These are phyloP conservation scores for Asbolus verrucosus DNA, from an alignment of 1,140 invertebrate genomes.

Conservation along the genomic window DNA sequence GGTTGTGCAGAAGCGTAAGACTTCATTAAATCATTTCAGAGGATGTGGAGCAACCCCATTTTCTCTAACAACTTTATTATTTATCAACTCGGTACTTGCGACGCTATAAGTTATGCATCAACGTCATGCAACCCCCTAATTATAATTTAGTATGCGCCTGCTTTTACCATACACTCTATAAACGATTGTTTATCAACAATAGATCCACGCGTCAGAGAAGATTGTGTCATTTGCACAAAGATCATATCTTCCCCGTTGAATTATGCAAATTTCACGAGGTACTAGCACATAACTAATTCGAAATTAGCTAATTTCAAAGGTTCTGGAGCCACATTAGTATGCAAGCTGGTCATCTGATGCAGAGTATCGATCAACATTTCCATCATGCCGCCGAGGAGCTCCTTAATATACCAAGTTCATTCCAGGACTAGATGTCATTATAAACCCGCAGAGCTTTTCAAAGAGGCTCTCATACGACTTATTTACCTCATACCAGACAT, in stretches of 20 bases:
- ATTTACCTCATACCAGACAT: constrained; percentile 25
- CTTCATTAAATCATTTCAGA: constrained; percentile 30
- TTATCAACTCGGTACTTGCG: constrained; percentile 27
- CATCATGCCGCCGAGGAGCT: constrained; percentile 4
- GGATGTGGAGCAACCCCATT: constrained; percentile 23
- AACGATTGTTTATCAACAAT: constrained; percentile 15
- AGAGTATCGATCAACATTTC: constrained; percentile 36
- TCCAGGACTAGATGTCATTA: constrained; percentile 25
- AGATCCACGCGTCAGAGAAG: constrained; percentile 3
- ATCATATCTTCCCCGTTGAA: background rate
- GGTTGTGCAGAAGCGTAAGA: constrained; percentile 3
- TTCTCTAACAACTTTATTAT: constrained; percentile 38
- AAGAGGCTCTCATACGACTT: constrained; percentile 28
- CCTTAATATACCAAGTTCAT: constrained; percentile 32
- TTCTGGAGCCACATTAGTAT: constrained; percentile 24
- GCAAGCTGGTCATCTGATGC: constrained; percentile 35
- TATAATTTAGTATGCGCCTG: constrained; percentile 11
- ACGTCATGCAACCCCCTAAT: constrained; percentile 23
- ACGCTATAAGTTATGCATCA: constrained; percentile 29
- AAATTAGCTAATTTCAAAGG: constrained; percentile 19
- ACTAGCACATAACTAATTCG: constrained; percentile 15
- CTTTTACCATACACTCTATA: constrained; percentile 3
- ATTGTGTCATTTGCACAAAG: too few species aligned
- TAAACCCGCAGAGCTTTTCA: constrained; percentile 37
- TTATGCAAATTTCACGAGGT: constrained; percentile 11